Conservation (phyloP, 2,888 invertebrate species). For the Exocentrus adspersus region DNA sequence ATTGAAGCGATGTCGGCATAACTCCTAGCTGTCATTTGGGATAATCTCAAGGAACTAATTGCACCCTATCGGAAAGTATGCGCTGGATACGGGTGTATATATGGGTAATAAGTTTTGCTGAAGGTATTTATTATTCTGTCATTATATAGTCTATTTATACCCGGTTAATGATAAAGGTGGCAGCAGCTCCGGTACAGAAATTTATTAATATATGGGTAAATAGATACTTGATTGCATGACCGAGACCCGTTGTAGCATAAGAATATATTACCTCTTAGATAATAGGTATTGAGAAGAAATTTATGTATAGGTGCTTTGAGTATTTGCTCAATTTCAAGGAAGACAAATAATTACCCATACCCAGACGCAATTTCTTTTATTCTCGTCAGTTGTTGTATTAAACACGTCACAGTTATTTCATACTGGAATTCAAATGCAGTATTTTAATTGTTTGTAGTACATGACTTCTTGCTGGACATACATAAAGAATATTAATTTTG, state of each 20-base stretch:
- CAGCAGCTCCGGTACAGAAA: background rate
- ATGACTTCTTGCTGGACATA: background rate
- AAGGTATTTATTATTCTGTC: constrained; percentile 10
- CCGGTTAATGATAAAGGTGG: background rate
- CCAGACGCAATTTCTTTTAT: background rate
- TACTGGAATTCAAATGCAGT: background rate
- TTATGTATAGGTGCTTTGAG: no score
- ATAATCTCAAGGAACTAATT: constrained; percentile 14
- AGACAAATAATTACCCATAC: background rate
- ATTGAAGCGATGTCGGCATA: background rate
- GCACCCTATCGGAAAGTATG: constrained; percentile 7
- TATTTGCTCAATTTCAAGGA: no score
- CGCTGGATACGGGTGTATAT: constrained; percentile 8
- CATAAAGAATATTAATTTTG: constrained; percentile 14
- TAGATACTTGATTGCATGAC: background rate
- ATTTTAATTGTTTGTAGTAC: constrained; percentile 20
- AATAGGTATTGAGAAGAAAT: background rate
- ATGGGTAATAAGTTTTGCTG: constrained; percentile 9
- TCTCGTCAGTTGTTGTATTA: constrained; percentile 3
- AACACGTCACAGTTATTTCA: constrained; percentile 23
- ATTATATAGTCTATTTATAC: constrained; percentile 8
- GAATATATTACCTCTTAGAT: background rate
- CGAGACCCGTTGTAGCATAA: background rate
- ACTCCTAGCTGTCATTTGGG: constrained; percentile 2
- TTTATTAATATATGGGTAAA: constrained; percentile 8